These are phyloP conservation scores for Tiliqua scincoides DNA, from an alignment of 2,113 vertebrate genomes.

Conservation along the genomic window DNA sequence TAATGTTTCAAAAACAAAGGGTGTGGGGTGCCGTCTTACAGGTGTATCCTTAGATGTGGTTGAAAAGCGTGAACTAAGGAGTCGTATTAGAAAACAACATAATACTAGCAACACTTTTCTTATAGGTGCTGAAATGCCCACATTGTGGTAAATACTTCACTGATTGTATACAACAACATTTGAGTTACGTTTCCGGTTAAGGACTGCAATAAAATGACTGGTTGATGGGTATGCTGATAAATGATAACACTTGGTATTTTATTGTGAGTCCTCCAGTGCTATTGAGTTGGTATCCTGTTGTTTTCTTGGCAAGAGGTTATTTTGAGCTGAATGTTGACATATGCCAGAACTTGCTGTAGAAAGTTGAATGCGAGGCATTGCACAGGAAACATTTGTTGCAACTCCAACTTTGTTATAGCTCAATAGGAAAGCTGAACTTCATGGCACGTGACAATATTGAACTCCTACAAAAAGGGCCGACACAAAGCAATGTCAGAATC, in stretches of 20 bases:
- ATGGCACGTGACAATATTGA: neutral
- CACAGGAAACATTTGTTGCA: neutral
- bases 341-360: neutral
- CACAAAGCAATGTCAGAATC: neutral
- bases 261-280: neutral
- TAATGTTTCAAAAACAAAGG: neutral
- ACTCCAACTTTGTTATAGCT: neutral
- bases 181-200: neutral
- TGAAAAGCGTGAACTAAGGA: neutral
- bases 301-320: neutral
- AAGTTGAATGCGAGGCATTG: neutral
- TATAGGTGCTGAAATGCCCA: neutral
- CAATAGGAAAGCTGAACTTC: neutral
- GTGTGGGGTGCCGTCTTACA: neutral
- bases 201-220: neutral
- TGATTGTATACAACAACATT: neutral
- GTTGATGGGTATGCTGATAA: neutral
- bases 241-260: neutral
- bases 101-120: neutral
- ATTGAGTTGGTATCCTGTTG: neutral
- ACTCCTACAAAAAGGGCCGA: neutral
- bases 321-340: neutral
- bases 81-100: neutral
- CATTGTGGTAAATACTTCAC: neutral
- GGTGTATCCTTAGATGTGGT: neutral